phyloP scores from a whole-genome alignment of 2,113 vertebrate species.

The Pseudopodoces humilis region DNA sequence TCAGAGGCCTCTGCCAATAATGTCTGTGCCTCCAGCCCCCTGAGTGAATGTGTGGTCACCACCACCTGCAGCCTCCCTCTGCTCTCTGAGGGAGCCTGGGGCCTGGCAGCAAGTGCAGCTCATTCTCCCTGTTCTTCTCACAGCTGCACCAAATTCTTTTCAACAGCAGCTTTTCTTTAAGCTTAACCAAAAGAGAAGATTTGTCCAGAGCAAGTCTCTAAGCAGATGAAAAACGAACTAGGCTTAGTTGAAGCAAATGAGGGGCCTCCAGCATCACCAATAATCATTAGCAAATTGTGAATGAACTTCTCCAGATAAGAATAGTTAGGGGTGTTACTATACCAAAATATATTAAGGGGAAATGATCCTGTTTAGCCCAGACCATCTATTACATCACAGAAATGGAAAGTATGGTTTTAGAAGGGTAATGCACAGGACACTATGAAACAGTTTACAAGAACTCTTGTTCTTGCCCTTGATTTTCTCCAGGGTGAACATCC shows the following conservation, averaged over 20 bases:
- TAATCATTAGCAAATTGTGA: background rate
- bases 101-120: background rate
- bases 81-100: background rate
- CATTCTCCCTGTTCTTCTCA: background rate
- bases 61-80: background rate
- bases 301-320: background rate
- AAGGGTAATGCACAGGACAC: background rate
- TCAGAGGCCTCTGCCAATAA: background rate
- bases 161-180: background rate
- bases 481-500: background rate
- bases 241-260: background rate
- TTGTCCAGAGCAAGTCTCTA: background rate
- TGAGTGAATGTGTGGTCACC: background rate
- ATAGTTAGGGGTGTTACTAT: background rate
- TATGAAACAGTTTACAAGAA: background rate
- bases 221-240: background rate
- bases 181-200: background rate
- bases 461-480: background rate
- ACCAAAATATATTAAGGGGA: background rate
- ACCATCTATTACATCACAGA: background rate
- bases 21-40: background rate
- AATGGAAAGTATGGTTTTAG: background rate
- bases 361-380: background rate
- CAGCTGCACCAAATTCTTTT: background rate
- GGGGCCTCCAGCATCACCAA: background rate